Conservation (phyloP, 2,797 vertebrate species). For the Siniperca undulata region DNA sequence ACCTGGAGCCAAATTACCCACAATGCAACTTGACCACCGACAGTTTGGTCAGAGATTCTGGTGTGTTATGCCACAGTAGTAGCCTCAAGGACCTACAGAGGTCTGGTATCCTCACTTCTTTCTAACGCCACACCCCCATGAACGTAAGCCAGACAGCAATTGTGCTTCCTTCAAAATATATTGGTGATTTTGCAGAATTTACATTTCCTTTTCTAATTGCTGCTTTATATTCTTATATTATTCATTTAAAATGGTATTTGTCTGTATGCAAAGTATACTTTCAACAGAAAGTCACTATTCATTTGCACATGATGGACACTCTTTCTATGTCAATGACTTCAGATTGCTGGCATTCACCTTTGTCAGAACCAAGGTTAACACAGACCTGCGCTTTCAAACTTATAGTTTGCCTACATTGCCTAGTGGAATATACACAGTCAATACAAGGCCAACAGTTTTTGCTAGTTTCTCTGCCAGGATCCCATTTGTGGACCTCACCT, state of each 20-base stretch:
- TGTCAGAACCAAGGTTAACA: slow-evolving; percentile 13
- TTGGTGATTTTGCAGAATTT: not conserved
- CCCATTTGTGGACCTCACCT: slow-evolving; percentile 34
- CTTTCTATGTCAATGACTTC: slow-evolving; percentile 22
- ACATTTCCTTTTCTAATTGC: not conserved
- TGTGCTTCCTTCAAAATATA: not conserved
- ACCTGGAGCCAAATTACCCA: not conserved
- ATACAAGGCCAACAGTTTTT: not conserved
- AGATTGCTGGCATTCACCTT: slow-evolving; percentile 5
- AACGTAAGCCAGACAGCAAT: not conserved
- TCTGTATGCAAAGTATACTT: not conserved
- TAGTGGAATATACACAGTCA: slow-evolving; percentile 11
- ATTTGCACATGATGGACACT: slow-evolving; percentile 16
- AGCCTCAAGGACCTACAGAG: not conserved
- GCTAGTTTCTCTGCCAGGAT: slow-evolving; percentile 21
- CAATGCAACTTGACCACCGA: not conserved
- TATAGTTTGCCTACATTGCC: not conserved
- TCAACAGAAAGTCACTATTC: slow-evolving; percentile 2
- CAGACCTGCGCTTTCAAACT: slow-evolving; percentile 17
- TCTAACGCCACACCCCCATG: not conserved
- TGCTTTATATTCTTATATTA: slow-evolving; percentile 11
- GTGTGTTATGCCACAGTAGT: not conserved
- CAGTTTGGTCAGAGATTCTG: not conserved
- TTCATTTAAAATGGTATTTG: not conserved
- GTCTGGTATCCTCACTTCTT: not conserved